phyloP scores from a whole-genome alignment of 2,888 invertebrate genomes.

The Drosophila histrio region DNA sequence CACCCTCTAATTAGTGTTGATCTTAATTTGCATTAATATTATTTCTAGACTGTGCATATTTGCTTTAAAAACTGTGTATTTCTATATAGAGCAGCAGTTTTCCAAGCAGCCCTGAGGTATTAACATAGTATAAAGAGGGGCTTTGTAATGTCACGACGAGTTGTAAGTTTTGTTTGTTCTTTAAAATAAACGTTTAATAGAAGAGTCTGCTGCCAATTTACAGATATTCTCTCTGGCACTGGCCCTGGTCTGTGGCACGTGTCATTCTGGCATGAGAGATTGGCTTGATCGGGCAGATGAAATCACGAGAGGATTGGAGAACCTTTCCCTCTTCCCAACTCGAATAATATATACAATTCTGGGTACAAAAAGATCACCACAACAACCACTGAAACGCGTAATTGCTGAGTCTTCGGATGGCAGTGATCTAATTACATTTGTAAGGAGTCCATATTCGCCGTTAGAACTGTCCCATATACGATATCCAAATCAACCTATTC shows the following conservation, averaged over 20 bases:
- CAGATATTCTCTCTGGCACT: slow-evolving; percentile 40
- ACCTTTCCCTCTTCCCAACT: neutral
- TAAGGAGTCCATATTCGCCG: slow-evolving; percentile 17
- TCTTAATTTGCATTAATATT: slow-evolving; percentile 14
- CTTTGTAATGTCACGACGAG: slow-evolving; percentile 29
- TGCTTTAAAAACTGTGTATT: slow-evolving; percentile 36
- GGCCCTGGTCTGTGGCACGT: slow-evolving; percentile 20
- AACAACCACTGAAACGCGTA: neutral
- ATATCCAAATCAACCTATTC: neutral
- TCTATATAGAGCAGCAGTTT: slow-evolving; percentile 25
- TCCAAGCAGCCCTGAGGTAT: neutral
- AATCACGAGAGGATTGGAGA: slow-evolving; percentile 1
- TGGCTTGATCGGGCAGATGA: slow-evolving; percentile 5
- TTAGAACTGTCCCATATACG: neutral
- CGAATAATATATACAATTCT: neutral
- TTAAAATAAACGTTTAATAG: neutral
- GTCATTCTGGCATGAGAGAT: slow-evolving; percentile 23
- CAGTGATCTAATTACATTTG: slow-evolving; percentile 44
- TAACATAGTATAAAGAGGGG: neutral
- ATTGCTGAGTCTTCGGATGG: slow-evolving; percentile 18
- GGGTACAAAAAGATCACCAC: neutral
- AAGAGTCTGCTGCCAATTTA: neutral
- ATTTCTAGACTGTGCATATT: neutral
- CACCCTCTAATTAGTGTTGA: neutral
- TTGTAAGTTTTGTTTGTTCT: slow-evolving; percentile 18